Evolutionary conservation across 2,888 invertebrate species (phyloP), one percentile per base, ranked within the genome.

Genomic region (Seira sanloemensis): DNA sequence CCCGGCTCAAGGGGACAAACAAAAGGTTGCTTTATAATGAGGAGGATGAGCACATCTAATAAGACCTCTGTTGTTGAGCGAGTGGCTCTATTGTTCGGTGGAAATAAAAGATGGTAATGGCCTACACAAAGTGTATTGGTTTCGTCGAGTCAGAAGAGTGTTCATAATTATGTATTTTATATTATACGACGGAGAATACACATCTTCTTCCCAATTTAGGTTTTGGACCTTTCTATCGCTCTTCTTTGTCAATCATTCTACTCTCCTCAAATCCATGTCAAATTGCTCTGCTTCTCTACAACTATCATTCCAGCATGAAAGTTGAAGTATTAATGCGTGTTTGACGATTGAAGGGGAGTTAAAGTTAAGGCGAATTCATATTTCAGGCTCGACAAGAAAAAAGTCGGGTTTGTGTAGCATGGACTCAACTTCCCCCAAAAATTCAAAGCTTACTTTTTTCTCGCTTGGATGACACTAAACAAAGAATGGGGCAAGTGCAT

Each of bases 1-100:
- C 77, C 23, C 37, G 37, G 5, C 58, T 80, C 80, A 85, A 83
- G 76, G 66, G 75, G 71, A 83, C 83, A 80, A 84, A 80, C 80
- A 80, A 73, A 73, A 68, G 46, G 25, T 37, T 37, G 37, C 12
- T 37, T 37, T 37, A 37, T 69, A 78, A 82, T 86, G 84, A 86
- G 37, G 37, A 4, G 79, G 74, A 84, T 72, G 74, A 66, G 78
- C 71, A 46, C 19, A 65, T 37, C 37, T 74, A 62, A 69, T 66
- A 66, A 69, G 62, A 26, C 27, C 62, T 58, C 37, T 65, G 62
- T 65, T 62, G 82, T 82, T 74, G 86, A 78, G 80, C 65, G 73
- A 66, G 78, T 83, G 79, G 76, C 72, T 74, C 73, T 65, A 26
- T 79, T 75, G 76, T 82, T 50, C 50, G 16, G 37, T 7, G 12